These are phyloP conservation scores for Meriones unguiculatus DNA, from an alignment of 2,113 vertebrate species.

Conservation along the genomic window DNA sequence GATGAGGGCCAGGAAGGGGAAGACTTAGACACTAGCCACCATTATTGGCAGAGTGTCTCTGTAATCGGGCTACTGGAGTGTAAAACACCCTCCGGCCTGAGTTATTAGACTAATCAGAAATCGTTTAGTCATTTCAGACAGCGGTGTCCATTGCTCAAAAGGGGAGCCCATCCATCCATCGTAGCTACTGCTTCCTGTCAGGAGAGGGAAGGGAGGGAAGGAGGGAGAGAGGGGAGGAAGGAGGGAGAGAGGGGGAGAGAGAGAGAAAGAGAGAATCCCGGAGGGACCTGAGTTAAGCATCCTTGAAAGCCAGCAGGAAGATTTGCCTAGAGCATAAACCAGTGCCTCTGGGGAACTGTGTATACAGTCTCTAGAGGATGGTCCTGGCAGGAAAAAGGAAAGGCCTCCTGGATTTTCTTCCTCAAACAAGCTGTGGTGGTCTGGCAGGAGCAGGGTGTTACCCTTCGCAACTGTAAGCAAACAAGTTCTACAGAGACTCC, in stretches of 20 bases:
- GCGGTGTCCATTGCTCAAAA: neutral
- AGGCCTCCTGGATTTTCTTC: constrained; percentile 62
- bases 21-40: neutral
- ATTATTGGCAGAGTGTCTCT: neutral
- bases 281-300: neutral
- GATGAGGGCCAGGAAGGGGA: neutral
- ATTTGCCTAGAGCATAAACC: neutral
- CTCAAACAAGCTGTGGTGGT: constrained; percentile 62
- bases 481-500: constrained; percentile 26
- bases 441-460: constrained; percentile 62
- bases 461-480: constrained; percentile 72
- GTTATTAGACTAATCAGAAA: constrained; percentile 65
- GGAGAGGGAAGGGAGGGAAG: neutral
- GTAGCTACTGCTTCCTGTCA: neutral
- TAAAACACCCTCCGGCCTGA: constrained; percentile 31
- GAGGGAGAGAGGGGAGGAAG: neutral
- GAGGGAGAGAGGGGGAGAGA: neutral
- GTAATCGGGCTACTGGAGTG: constrained; percentile 52
- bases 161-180: neutral
- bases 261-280: neutral
- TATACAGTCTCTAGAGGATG: constrained; percentile 6
- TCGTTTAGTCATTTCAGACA: constrained; percentile 1
- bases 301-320: constrained; percentile 33
- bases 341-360: constrained; percentile 13
- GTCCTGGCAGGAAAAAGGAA: constrained; percentile 26